These are phyloP conservation scores for Pinctada fucata DNA, from an alignment of 2,888 invertebrate species.

Conservation along the genomic window DNA sequence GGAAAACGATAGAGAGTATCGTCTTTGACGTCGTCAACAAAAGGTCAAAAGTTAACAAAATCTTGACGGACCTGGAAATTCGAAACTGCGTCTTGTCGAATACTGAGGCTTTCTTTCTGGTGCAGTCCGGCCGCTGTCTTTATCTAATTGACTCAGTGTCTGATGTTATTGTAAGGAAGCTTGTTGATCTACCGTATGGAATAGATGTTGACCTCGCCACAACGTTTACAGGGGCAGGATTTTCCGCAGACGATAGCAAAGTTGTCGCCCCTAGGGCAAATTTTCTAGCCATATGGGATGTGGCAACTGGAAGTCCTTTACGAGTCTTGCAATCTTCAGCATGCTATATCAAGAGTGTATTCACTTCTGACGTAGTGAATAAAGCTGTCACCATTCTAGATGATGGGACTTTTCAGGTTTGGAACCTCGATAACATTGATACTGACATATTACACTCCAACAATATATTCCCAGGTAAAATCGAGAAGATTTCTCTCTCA, in stretches of 20 bases:
- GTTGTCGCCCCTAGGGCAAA: slow-evolving; percentile 68
- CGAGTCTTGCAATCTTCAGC: slow-evolving; percentile 65
- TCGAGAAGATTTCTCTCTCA: slow-evolving; percentile 52
- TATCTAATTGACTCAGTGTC: slow-evolving; percentile 57
- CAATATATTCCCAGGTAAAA: slow-evolving; percentile 58
- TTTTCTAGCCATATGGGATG: slow-evolving; percentile 69
- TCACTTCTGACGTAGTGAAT: slow-evolving; percentile 62
- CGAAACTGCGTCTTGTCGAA: slow-evolving; percentile 58
- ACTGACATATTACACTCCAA: slow-evolving; percentile 62
- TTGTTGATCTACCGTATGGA: slow-evolving; percentile 62
- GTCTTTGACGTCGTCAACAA: slow-evolving; percentile 59
- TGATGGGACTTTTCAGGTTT: slow-evolving; percentile 69
- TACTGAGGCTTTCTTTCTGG: slow-evolving; percentile 57
- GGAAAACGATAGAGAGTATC: slow-evolving; percentile 58
- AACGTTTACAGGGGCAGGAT: slow-evolving; percentile 67
- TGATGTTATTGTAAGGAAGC: slow-evolving; percentile 52
- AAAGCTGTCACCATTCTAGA: slow-evolving; percentile 65
- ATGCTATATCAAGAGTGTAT: slow-evolving; percentile 63
- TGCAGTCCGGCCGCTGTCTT: slow-evolving; percentile 60
- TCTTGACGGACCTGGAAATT: slow-evolving; percentile 64
- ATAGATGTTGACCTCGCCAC: slow-evolving; percentile 65
- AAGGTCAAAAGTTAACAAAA: slow-evolving; percentile 48
- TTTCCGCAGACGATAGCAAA: slow-evolving; percentile 62
- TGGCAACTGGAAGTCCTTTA: slow-evolving; percentile 59
- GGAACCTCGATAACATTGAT: slow-evolving; percentile 71